Percentiles rank a stretch among this genome's conserved stretches.
Conservation (phyloP, 2,113 vertebrate species). For the Chionodraco myersi region DNA sequence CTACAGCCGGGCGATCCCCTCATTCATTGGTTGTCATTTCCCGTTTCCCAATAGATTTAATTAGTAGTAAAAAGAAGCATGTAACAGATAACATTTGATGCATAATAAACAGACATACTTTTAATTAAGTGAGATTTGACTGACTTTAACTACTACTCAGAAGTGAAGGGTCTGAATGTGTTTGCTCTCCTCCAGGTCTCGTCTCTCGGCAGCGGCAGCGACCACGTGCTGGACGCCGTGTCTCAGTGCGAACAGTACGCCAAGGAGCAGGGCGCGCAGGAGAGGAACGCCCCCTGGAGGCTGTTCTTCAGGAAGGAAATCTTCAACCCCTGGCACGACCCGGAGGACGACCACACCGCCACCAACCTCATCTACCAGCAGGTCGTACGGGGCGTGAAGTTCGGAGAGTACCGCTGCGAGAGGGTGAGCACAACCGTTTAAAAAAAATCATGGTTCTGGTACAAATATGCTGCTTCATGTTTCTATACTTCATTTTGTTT, state of each 20-base stretch:
- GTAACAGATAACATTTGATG: too few species aligned
- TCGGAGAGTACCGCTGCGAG: conserved; percentile 97
- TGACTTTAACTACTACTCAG: not conserved
- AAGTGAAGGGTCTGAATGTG: not conserved
- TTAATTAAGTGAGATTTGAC: too few species aligned
- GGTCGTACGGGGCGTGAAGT: conserved; percentile 96
- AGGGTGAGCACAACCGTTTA: conserved; percentile 80
- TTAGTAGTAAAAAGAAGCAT: too few species aligned
- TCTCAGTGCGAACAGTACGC: conserved; percentile 98
- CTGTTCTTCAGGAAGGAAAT: conserved; percentile 99
- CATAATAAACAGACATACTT: too few species aligned
- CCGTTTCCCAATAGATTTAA: too few species aligned
- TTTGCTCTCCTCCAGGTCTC: conserved; percentile 87
- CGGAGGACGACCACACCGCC: conserved; percentile 89
- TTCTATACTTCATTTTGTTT: too few species aligned
- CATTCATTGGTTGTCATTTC: too few species aligned
- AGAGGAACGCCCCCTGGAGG: conserved; percentile 95
- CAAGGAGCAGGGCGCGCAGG: conserved; percentile 97
- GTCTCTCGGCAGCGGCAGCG: conserved; percentile 93
- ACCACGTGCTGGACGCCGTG: conserved; percentile 98
- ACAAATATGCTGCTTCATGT: too few species aligned
- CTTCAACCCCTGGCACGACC: conserved; percentile 96
- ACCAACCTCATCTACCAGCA: conserved; percentile 98
- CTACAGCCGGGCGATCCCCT: too few species aligned
- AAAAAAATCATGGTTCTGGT: too few species aligned